These are phyloP conservation scores for Pammene aurita DNA, from an alignment of 2,888 invertebrate genomes.

Conservation along the genomic window DNA sequence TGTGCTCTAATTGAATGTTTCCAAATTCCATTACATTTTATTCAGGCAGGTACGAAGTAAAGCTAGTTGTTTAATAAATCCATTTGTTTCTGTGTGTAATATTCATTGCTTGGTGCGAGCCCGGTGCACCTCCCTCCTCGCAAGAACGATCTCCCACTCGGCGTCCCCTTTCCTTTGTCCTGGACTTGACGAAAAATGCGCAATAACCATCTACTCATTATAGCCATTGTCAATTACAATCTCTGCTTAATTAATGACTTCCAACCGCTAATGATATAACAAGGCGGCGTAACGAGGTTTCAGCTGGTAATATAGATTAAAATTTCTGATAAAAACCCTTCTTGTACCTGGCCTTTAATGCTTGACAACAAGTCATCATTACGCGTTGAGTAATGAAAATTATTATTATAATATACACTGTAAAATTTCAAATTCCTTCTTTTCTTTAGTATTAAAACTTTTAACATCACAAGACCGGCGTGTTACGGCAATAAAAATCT, in stretches of 20 bases:
- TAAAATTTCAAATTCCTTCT: too few relatives aligned
- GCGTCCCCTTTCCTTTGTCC: slow-evolving; percentile 50
- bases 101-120: not conserved
- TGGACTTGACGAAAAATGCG: slow-evolving; percentile 37
- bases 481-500: too few relatives aligned
- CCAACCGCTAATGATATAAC: slow-evolving; percentile 4
- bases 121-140: slow-evolving; percentile 39
- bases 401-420: too few relatives aligned
- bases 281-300: not conserved
- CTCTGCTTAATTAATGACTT: slow-evolving; percentile 22
- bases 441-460: too few relatives aligned
- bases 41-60: too few relatives aligned
- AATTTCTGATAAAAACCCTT: not conserved
- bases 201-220: slow-evolving; percentile 37
- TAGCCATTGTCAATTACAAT: slow-evolving; percentile 15
- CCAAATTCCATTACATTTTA: too few relatives aligned
- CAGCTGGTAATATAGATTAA: not conserved
- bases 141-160: slow-evolving; percentile 51
- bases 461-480: too few relatives aligned
- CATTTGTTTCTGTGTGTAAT: too few relatives aligned
- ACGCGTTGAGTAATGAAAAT: not conserved
- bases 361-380: not conserved
- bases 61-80: too few relatives aligned
- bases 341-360: too few relatives aligned
- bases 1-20: too few relatives aligned